Percentiles rank a stretch among this genome's conserved stretches.
phyloP scores from a whole-genome alignment of 2,888 invertebrate species.

The Thera britannica region DNA sequence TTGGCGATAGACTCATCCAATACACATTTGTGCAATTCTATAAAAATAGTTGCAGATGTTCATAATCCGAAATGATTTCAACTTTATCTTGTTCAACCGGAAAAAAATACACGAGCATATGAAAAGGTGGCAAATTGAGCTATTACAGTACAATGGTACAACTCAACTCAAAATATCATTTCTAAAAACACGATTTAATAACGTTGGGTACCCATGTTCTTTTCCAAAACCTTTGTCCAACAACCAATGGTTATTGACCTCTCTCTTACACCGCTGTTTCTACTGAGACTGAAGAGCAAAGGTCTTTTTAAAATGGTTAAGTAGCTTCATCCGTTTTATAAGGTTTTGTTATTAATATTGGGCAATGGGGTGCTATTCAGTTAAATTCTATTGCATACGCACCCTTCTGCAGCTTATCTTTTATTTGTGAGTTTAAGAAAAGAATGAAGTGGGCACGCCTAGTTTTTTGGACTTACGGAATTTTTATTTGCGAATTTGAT shows the following conservation, averaged over 20 bases:
- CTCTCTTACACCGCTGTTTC: conserved; percentile 31
- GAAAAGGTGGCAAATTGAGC: conserved; percentile 58
- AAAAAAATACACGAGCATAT: conserved; percentile 29
- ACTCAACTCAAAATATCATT: conserved; percentile 51
- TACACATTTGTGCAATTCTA: too few species aligned
- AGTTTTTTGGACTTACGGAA: conserved; percentile 12
- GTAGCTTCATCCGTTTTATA: conserved; percentile 63
- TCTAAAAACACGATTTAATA: conserved; percentile 77
- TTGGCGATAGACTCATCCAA: too few species aligned
- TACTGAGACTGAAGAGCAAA: conserved; percentile 31
- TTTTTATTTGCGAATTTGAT: neutral
- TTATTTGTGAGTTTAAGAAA: conserved; percentile 22
- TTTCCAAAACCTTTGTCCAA: conserved; percentile 70
- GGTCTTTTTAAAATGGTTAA: conserved; percentile 57
- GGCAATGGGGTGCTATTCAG: conserved; percentile 48
- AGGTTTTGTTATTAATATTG: conserved; percentile 70
- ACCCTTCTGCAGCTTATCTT: conserved; percentile 26
- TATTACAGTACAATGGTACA: conserved; percentile 50
- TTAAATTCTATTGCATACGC: conserved; percentile 33
- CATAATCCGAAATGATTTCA: conserved; percentile 14
- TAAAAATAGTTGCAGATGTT: conserved; percentile 20
- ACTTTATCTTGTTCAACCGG: conserved; percentile 27
- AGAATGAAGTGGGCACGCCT: conserved; percentile 22
- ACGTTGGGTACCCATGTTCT: conserved; percentile 75
- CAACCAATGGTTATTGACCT: conserved; percentile 54